These are phyloP conservation scores for Argyra leucocephala DNA, from an alignment of 2,888 invertebrate species.

Conservation along the genomic window DNA sequence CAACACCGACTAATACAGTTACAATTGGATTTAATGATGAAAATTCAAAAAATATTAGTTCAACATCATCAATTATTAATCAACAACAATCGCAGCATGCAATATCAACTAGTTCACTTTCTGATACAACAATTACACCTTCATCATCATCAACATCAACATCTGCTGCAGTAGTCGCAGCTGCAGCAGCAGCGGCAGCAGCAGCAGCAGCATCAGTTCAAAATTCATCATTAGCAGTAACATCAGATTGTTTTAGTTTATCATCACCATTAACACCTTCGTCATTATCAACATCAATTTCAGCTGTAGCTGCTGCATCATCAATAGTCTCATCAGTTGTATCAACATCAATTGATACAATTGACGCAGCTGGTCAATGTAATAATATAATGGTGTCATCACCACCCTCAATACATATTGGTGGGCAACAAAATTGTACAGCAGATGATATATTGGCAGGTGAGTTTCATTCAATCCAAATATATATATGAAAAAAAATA, in stretches of 20 bases:
- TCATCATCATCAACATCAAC: slow-evolving; percentile 8
- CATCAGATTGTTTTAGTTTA: slow-evolving; percentile 7
- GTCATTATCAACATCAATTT: slow-evolving; percentile 3
- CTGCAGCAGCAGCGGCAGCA: background rate
- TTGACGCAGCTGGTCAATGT: slow-evolving; percentile 19
- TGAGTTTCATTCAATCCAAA: background rate
- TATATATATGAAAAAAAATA: too few species aligned
- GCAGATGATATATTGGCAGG: slow-evolving; percentile 15
- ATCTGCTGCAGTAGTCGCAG: background rate
- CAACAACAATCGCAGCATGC: background rate
- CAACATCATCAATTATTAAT: background rate
- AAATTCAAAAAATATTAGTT: background rate
- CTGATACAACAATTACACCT: slow-evolving; percentile 1
- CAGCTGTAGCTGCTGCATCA: background rate
- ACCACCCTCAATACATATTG: slow-evolving; percentile 21
- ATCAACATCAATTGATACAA: slow-evolving; percentile 18
- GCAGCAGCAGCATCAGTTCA: slow-evolving; percentile 11
- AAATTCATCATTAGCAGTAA: background rate
- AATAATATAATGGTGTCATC: slow-evolving; percentile 16
- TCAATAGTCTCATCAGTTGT: slow-evolving; percentile 7
- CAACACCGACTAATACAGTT: background rate
- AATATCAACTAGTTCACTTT: background rate
- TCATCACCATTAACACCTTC: background rate
- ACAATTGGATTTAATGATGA: slow-evolving; percentile 1
- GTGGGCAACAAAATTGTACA: slow-evolving; percentile 12